These are phyloP conservation scores for Eubucco bourcierii DNA, from an alignment of 2,113 vertebrate genomes.

Conservation along the genomic window DNA sequence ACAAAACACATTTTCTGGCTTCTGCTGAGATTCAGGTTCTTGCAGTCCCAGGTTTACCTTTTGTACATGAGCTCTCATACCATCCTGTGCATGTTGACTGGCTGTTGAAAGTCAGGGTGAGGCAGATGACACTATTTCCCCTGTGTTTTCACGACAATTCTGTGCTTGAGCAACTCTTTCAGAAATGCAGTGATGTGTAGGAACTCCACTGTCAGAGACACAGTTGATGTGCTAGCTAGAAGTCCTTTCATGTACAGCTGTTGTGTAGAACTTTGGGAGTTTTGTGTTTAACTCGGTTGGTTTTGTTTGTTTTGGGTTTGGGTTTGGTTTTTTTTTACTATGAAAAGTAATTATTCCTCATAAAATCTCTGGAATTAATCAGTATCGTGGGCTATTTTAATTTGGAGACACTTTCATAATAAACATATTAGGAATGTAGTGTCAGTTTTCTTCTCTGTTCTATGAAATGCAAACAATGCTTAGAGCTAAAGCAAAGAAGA, in stretches of 20 bases:
- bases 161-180: constrained; percentile 72
- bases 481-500: too few species aligned
- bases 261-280: constrained; percentile 27
- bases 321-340: constrained; percentile 40
- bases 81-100: constrained; percentile 6
- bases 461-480: neutral
- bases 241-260: constrained; percentile 65
- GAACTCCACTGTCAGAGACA: constrained; percentile 57
- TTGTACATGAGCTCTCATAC: neutral
- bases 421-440: constrained; percentile 73
- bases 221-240: constrained; percentile 61
- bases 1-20: neutral
- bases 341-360: constrained; percentile 63
- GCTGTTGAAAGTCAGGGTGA: constrained; percentile 40
- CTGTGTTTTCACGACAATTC: constrained; percentile 69
- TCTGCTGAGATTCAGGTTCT: constrained; percentile 15
- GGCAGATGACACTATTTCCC: constrained; percentile 43
- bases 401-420: constrained; percentile 83
- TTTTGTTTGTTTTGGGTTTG: neutral
- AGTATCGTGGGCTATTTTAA: constrained; percentile 76
- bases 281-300: constrained; percentile 56
- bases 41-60: neutral
- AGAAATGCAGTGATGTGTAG: constrained; percentile 59
- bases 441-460: constrained; percentile 45
- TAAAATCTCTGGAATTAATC: constrained; percentile 72